Evolutionary conservation across 2,797 vertebrate genomes (phyloP).

Genomic region (Rallus crepitans): DNA sequence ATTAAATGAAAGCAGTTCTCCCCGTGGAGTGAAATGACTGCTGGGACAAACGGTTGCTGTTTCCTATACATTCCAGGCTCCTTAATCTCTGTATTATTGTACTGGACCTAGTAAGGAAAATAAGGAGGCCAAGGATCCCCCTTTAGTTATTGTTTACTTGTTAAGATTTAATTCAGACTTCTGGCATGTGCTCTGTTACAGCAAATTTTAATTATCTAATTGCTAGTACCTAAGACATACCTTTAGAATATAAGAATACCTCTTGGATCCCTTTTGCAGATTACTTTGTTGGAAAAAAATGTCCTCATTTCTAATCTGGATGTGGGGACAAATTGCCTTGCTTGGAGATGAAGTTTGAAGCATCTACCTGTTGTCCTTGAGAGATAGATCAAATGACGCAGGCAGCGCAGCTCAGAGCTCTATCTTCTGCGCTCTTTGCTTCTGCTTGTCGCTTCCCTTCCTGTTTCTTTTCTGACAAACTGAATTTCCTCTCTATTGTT

Average conservation of each 20-base stretch:
- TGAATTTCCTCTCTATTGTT: constrained; percentile 61
- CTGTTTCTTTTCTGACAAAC: constrained; percentile 34
- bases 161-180: not conserved
- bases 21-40: not conserved
- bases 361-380: not conserved
- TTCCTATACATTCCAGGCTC: not conserved
- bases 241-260: not conserved
- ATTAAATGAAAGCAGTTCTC: not conserved
- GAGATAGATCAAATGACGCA: not conserved
- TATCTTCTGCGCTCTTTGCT: accelerated
- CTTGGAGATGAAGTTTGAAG: not conserved
- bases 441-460: constrained; percentile 26
- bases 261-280: not conserved
- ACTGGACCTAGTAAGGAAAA: not conserved
- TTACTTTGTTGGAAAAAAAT: not conserved
- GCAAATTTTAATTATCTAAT: not conserved
- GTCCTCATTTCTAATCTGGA: not conserved
- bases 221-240: not conserved
- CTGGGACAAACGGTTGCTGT: not conserved
- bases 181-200: not conserved
- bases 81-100: not conserved
- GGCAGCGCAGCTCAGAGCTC: not conserved
- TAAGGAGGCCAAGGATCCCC: not conserved
- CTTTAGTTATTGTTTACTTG: not conserved
- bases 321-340: not conserved